Conservation (phyloP, 2,113 vertebrate species). For the Notarius lentiginosus region DNA sequence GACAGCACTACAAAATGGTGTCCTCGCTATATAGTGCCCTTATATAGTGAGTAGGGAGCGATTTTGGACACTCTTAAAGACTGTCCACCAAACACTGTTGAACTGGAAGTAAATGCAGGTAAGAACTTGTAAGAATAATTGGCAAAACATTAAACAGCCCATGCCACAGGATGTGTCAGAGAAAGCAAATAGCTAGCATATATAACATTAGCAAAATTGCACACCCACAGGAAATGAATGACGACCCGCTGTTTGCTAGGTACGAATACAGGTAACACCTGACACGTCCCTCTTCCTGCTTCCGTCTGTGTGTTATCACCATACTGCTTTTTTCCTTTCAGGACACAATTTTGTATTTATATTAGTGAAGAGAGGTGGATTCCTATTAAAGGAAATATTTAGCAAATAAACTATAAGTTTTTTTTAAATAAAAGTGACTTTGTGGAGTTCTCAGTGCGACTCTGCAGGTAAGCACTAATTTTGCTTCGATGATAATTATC, state of each 20-base stretch:
- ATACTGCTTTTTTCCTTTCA: neutral
- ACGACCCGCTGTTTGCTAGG: neutral
- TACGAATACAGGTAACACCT: neutral
- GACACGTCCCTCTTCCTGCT: neutral
- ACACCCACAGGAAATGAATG: neutral
- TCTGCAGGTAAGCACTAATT: neutral
- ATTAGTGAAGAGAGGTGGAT: neutral
- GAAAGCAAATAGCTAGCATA: neutral
- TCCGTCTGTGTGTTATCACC: neutral
- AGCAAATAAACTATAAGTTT: neutral
- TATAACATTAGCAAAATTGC: neutral
- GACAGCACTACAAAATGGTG: no score
- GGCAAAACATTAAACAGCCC: neutral
- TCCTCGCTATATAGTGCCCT: no score
- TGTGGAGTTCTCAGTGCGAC: neutral
- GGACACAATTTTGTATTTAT: neutral
- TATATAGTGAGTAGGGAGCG: no score
- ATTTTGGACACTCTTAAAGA: no score
- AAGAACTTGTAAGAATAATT: neutral
- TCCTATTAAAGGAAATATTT: neutral
- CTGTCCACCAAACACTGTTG: neutral
- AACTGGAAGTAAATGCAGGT: neutral
- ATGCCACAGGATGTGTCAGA: neutral
- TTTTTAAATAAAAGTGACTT: neutral
- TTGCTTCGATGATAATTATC: slow-evolving; percentile 14